Percentiles rank a stretch among this genome's conserved stretches.
Evolutionary conservation across 1,140 invertebrate species (phyloP).

Genomic region (Orius laevigatus): DNA sequence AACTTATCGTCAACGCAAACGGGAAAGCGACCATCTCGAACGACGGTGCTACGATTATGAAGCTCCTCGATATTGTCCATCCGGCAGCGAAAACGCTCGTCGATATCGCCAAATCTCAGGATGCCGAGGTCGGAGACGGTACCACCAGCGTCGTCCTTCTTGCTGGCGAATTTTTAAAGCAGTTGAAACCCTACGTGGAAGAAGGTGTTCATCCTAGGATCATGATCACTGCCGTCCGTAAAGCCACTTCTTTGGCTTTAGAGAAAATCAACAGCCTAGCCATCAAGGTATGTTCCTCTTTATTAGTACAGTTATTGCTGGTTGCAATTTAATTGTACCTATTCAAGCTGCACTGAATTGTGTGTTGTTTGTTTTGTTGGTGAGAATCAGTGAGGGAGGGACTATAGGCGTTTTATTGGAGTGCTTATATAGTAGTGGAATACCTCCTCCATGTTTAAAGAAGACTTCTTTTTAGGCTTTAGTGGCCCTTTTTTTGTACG

Average conservation of each 20-base stretch:
- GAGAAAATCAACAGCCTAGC: constrained; percentile 75
- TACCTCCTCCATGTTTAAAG: too few relatives aligned
- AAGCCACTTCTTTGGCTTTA: constrained; percentile 61
- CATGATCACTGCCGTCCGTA: constrained; percentile 74
- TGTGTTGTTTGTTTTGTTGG: too few relatives aligned
- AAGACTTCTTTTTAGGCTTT: too few relatives aligned
- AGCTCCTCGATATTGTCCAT: constrained; percentile 91
- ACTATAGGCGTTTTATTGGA: too few relatives aligned
- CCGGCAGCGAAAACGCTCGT: constrained; percentile 95
- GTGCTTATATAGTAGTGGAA: too few relatives aligned
- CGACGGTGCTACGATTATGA: constrained; percentile 98
- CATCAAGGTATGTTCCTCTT: constrained; percentile 39
- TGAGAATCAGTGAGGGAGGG: too few relatives aligned
- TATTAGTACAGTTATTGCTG: too few relatives aligned
- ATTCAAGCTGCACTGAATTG: too few relatives aligned
- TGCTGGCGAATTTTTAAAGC: constrained; percentile 89
- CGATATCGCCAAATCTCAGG: constrained; percentile 98
- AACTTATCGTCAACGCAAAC: constrained; percentile 81
- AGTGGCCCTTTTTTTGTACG: too few relatives aligned
- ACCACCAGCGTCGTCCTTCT: constrained; percentile 92
- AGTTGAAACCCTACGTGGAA: constrained; percentile 89
- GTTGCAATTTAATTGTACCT: too few relatives aligned
- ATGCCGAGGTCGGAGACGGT: constrained; percentile 97
- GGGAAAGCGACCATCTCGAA: constrained; percentile 95
- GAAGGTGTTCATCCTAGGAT: constrained; percentile 92